Base-by-base conservation (phyloP, 2,888 invertebrate genomes). In the Drosophila atripex region DNA sequence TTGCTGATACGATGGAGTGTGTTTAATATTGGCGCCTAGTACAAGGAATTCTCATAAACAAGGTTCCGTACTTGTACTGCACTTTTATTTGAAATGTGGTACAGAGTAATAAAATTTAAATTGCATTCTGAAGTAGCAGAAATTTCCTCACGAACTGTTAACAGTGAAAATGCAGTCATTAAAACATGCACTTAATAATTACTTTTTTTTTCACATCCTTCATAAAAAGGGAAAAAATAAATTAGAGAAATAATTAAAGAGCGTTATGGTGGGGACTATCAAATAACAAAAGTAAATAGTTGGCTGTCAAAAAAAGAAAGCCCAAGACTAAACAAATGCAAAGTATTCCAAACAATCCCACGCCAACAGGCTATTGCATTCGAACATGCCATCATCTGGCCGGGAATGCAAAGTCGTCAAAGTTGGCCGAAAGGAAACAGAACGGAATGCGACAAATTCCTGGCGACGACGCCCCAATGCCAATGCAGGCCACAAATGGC, bases 401-500 rank as follows among this genome's bases (percentile, higher is more conserved):
- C 14, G 23, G 47, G 60, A 69, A 70, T 60, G 35, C 28, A 47
- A 14, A 68, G 32, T 59, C 69, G 49, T 69, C 52, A 52, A 39
- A 18, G 47, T 52, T 52, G 45, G 46, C 23, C 71, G 8, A 4
- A 18, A 49, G 43, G 23, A 30, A 18, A 47, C 16, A 12, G 45
- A 60, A 46, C 61, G 45, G 28, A 18, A 23, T 45, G 64, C 64
- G 53, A 65, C 52, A 64, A 46, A 53, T 66, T 65, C 65, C 41
- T 35, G 35, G 6, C 59, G 38, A 30, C 39, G 60, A 70, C 39
- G 25, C 53, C 45, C 43, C 72, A 53, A 23, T 52, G 78, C 68
- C 70, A 75, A 68, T 76, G 83, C 76, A 68, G 55, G 63, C 68
- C 75, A 74, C 63, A 72, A 65, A 64, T 61, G 76, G 78, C 78